phyloP scores from a whole-genome alignment of 2,888 invertebrate species.

The Agriopis aurantiaria region DNA sequence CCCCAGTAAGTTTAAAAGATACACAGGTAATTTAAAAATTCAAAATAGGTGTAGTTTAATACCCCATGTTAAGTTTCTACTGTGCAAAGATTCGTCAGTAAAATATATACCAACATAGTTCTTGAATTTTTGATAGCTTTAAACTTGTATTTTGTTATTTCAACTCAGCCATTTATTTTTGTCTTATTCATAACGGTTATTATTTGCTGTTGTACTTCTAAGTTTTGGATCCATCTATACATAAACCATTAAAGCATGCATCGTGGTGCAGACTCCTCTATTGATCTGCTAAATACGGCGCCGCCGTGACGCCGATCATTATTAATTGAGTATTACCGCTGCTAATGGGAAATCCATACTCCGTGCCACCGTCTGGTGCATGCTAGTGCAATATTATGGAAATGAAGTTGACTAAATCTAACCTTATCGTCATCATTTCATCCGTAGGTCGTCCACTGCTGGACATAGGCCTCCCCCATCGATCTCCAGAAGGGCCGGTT shows the following conservation, averaged over 20 bases:
- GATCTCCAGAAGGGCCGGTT: too few species aligned
- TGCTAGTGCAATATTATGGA: neutral
- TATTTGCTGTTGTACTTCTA: neutral
- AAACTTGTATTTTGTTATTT: neutral
- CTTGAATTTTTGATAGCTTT: too few species aligned
- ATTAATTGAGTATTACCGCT: constrained; percentile 32
- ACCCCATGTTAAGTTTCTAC: too few species aligned
- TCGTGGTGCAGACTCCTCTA: constrained; percentile 63
- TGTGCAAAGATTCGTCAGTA: too few species aligned
- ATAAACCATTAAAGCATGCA: constrained; percentile 53
- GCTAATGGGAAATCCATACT: constrained; percentile 64
- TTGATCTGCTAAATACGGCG: constrained; percentile 72
- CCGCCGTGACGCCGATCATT: constrained; percentile 54
- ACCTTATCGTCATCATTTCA: too few species aligned
- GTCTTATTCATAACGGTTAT: neutral
- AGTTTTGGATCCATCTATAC: neutral
- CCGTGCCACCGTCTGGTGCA: constrained; percentile 1
- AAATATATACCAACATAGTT: too few species aligned
- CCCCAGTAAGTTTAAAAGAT: too few species aligned
- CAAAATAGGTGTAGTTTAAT: too few species aligned
- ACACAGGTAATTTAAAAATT: too few species aligned
- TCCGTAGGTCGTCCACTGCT: too few species aligned
- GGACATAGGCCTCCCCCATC: too few species aligned
- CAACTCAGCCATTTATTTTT: neutral
- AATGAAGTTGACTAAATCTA: too few species aligned